Percentiles rank a stretch among this genome's conserved stretches.
phyloP scores from a whole-genome alignment of 2,888 invertebrate species.

The Pharmacophagus antenor region DNA sequence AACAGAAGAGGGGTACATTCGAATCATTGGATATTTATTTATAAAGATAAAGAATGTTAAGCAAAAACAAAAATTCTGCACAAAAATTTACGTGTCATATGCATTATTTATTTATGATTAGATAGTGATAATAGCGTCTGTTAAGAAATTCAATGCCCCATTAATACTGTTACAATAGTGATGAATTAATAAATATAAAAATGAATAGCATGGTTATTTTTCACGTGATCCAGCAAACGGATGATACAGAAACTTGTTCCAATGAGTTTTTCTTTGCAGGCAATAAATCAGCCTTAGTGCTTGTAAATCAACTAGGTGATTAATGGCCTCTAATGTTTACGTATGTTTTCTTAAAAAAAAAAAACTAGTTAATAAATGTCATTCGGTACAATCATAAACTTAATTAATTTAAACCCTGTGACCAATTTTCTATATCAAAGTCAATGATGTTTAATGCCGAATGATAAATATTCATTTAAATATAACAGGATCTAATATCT shows the following conservation, averaged over 20 bases:
- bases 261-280: background rate
- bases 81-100: too few species aligned
- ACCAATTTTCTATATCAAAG: background rate
- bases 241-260: conserved; percentile 3
- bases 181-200: background rate
- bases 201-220: conserved; percentile 1
- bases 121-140: background rate
- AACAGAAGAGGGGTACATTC: too few species aligned
- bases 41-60: too few species aligned
- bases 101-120: too few species aligned
- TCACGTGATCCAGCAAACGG: background rate
- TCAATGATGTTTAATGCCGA: background rate
- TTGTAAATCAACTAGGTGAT: conserved; percentile 11
- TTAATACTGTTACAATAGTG: background rate
- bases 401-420: background rate
- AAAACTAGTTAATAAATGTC: background rate
- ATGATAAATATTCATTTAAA: too few species aligned
- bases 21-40: background rate
- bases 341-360: background rate
- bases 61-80: too few species aligned
- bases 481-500: background rate
- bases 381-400: background rate
- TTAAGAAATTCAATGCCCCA: background rate
- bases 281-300: conserved; percentile 12
- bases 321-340: conserved; percentile 2